Conservation (phyloP, 2,888 invertebrate species). For the Anodontia alba region DNA sequence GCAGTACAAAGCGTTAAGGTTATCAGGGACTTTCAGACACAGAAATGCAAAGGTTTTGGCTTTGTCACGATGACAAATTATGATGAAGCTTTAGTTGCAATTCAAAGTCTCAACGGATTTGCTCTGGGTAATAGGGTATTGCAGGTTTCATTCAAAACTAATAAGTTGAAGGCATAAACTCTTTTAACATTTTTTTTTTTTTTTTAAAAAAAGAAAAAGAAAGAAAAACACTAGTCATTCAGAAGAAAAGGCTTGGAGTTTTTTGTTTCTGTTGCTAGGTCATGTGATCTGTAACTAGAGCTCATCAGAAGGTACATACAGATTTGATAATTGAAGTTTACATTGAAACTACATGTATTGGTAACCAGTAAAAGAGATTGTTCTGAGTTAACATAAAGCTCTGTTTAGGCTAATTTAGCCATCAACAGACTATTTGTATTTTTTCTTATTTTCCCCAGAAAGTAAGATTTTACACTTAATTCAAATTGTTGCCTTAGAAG, state of each 20-base stretch:
- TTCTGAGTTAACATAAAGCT: too few relatives aligned
- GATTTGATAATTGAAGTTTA: too few relatives aligned
- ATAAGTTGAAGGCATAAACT: constrained; percentile 87
- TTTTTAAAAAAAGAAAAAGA: background rate
- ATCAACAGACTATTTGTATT: too few relatives aligned
- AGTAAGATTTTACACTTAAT: too few relatives aligned
- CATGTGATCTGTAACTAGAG: background rate
- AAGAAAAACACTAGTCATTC: background rate
- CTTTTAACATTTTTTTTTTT: background rate
- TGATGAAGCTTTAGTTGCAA: constrained; percentile 98
- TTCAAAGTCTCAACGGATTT: constrained; percentile 98
- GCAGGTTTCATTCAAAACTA: constrained; percentile 98
- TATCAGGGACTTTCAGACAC: constrained; percentile 96
- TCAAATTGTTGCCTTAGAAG: too few relatives aligned
- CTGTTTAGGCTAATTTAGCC: too few relatives aligned
- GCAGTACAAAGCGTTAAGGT: constrained; percentile 99
- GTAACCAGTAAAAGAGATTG: too few relatives aligned
- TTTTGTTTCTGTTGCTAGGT: constrained; percentile 6
- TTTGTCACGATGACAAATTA: constrained; percentile 99
- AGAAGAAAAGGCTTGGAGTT: background rate
- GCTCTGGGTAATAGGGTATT: constrained; percentile 97
- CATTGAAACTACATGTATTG: too few relatives aligned
- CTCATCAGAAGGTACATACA: too few relatives aligned
- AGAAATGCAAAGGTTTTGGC: constrained; percentile 99
- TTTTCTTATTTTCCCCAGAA: too few relatives aligned